phyloP scores from a whole-genome alignment of 1,140 invertebrate genomes.

The Lordiphosa stackelbergi region DNA sequence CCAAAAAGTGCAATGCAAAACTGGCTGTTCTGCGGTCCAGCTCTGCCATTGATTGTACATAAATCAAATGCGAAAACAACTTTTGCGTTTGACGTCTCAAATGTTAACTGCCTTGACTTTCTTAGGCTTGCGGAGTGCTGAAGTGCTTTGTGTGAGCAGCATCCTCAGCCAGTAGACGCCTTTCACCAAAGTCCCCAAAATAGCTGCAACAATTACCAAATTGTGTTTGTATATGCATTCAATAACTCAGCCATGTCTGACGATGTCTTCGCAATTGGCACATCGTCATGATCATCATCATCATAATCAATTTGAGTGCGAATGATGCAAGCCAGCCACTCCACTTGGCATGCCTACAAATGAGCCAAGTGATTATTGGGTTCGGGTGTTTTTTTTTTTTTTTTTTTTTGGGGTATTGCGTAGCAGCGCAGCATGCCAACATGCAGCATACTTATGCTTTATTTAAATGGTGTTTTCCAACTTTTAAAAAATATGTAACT shows the following conservation, averaged over 20 bases:
- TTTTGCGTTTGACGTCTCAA: slow-evolving; percentile 43
- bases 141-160: slow-evolving; percentile 28
- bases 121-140: slow-evolving; percentile 36
- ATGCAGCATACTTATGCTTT: slow-evolving; percentile 50
- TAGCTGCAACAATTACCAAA: slow-evolving; percentile 59
- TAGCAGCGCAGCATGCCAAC: slow-evolving; percentile 47
- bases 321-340: slow-evolving; percentile 56
- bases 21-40: slow-evolving; percentile 21
- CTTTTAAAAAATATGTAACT: slow-evolving; percentile 38
- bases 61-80: slow-evolving; percentile 55
- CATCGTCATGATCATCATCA: slow-evolving; percentile 47
- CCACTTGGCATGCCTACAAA: slow-evolving; percentile 62
- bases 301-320: slow-evolving; percentile 58
- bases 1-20: slow-evolving; percentile 49
- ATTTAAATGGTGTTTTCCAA: slow-evolving; percentile 52
- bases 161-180: slow-evolving; percentile 40
- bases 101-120: slow-evolving; percentile 61
- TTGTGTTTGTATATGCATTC: slow-evolving; percentile 35
- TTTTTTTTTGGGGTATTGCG: slow-evolving; percentile 33
- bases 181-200: slow-evolving; percentile 41
- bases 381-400: slow-evolving; percentile 11
- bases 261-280: slow-evolving; percentile 51
- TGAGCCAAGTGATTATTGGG: slow-evolving; percentile 60
- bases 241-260: slow-evolving; percentile 36
- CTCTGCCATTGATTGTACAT: slow-evolving; percentile 45